Base-by-base conservation (phyloP, 2,113 vertebrate species). In the Pseudopodoces humilis region DNA sequence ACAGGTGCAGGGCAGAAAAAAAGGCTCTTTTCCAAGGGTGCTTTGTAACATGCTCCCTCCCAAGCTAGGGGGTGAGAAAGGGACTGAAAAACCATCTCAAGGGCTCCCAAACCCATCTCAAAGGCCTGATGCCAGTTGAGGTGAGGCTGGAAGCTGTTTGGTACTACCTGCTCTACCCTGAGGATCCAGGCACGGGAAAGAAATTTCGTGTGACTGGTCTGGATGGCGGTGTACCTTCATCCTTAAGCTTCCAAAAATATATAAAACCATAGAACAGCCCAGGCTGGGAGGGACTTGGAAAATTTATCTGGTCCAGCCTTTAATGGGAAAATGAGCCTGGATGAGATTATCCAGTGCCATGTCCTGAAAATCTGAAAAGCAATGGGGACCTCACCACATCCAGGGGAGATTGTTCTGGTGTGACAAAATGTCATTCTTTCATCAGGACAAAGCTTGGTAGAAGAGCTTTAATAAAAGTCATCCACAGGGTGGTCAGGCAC, bases 151-250 rank as follows among this genome's bases (percentile, higher is more conserved):
- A 35, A 49, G 58, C 47, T 8, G 2, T 9, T 52, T 20, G 5
- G 3, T 83, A 20, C 7, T 31, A 20, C 31, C 22, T 3, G 4
- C 47, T 18, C 31, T 23, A 6, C 25, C 20, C 33, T 31, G n/a
- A 74, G 52, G 28, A 43, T n/a, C 24, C 35, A 15, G 68, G 64
- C 47, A 12, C 1, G 1, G 28, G 74, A 21, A 49, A 62, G 1
- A 2, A 63, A 31, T 12, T 39, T 43, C 9, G 1, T 0, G 3
- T 11, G 17, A 25, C 24, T 44, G 55, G 3, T 27, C 35, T 9
- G 13, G 19, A 19, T n/a, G 22, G 13, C 27, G 21, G 25, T 11
- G 23, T 56, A 14, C 31, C 72, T 47, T 68, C n/a, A 20, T 47
- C 31, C 63, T 53, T 24, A 11, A 35, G 3, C 35, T 83, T 72